phyloP scores from a whole-genome alignment of 1,140 invertebrate genomes.

The Pantala flavescens region DNA sequence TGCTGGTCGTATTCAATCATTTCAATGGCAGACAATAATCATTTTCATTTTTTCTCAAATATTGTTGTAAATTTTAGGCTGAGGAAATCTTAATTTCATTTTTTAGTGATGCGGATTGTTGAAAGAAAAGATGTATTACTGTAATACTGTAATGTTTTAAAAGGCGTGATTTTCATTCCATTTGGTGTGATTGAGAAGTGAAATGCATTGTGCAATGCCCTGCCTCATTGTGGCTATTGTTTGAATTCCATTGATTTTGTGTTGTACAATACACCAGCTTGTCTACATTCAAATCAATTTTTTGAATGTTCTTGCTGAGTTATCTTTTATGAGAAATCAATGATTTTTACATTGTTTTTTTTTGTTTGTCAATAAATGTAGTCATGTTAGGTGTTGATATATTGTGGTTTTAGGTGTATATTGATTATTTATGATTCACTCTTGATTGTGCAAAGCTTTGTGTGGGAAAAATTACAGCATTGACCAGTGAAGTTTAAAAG shows the following conservation, averaged over 20 bases:
- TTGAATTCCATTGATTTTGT: background rate
- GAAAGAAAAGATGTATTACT: background rate
- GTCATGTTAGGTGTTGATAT: background rate
- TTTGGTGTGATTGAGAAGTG: background rate
- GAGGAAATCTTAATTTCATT: background rate
- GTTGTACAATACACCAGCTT: background rate
- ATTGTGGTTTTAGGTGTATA: background rate
- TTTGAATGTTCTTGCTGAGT: background rate
- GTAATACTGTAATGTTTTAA: background rate
- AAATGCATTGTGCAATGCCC: background rate
- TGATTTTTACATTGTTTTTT: background rate
- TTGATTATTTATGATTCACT: background rate
- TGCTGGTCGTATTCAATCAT: background rate
- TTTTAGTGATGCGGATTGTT: background rate
- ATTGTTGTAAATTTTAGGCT: background rate
- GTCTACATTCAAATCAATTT: background rate
- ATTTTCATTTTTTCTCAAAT: background rate
- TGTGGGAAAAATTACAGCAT: background rate
- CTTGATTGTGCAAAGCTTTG: background rate
- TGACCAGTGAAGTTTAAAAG: too few relatives aligned
- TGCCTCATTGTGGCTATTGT: background rate
- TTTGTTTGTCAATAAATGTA: background rate
- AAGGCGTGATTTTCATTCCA: background rate
- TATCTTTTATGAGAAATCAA: background rate
- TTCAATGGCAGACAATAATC: conserved; percentile 5